Conservation (phyloP, 2,113 vertebrate genomes). For the Petrocephalus zakoni region DNA sequence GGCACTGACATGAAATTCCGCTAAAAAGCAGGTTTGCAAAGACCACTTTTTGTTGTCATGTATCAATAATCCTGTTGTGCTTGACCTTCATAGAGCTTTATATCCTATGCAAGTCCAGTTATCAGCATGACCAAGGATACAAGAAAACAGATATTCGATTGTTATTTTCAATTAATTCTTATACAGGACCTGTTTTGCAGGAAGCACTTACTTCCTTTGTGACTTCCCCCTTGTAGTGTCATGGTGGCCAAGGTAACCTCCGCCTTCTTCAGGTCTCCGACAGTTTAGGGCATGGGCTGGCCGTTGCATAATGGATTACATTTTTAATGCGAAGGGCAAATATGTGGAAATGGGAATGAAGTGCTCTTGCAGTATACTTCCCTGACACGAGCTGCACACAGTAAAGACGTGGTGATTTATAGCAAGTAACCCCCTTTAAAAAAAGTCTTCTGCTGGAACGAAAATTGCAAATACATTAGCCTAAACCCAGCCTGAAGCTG, state of each 20-base stretch:
- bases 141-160: background rate
- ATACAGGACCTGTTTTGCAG: background rate
- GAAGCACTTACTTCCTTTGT: background rate
- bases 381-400: background rate
- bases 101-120: background rate
- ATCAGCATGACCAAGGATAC: background rate
- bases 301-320: background rate
- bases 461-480: conserved; percentile 33
- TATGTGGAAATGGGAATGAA: conserved; percentile 6
- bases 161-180: background rate
- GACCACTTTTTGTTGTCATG: background rate
- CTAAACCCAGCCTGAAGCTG: background rate
- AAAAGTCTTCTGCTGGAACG: conserved; percentile 18
- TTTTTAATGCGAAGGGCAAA: background rate
- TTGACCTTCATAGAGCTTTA: background rate
- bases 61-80: background rate
- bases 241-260: background rate
- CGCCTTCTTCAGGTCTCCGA: background rate
- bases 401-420: conserved; percentile 23
- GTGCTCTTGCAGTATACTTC: background rate
- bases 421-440: conserved; percentile 4
- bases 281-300: background rate
- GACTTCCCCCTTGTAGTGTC: background rate
- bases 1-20: background rate
- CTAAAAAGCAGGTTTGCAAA: background rate